Conservation (phyloP, 2,797 vertebrate species). For the Chelon auratus region DNA sequence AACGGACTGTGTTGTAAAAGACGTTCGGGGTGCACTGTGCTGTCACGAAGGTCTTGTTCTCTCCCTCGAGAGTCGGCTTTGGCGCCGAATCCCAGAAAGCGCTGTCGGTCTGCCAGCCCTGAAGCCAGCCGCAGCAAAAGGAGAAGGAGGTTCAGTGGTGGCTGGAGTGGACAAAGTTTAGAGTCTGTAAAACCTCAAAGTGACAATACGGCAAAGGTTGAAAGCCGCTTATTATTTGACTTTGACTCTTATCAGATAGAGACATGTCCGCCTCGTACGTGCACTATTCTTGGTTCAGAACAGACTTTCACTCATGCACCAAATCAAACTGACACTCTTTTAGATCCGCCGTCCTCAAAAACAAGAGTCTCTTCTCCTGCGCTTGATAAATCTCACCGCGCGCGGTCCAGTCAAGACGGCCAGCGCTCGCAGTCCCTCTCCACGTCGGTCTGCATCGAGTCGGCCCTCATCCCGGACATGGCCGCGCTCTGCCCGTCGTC, state of each 20-base stretch:
- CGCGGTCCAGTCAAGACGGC: conserved; percentile 46
- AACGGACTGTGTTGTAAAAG: neutral
- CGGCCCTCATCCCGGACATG: conserved; percentile 61
- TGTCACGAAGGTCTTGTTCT: conserved; percentile 42
- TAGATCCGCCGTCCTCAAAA: conserved; percentile 32
- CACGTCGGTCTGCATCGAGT: conserved; percentile 73
- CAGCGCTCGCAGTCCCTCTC: conserved; percentile 61
- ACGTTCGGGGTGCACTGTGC: neutral
- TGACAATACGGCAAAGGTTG: conserved; percentile 1
- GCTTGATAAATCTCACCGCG: conserved; percentile 3
- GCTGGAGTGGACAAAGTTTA: conserved; percentile 7
- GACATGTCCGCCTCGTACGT: neutral
- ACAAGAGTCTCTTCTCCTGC: conserved; percentile 10
- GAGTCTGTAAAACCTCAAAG: conserved; percentile 5
- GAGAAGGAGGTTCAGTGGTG: conserved; percentile 47
- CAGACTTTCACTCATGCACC: conserved; percentile 5
- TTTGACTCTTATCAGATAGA: neutral
- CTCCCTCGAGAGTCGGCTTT: conserved; percentile 20
- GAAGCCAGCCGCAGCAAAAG: conserved; percentile 65
- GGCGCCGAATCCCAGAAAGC: conserved; percentile 70
- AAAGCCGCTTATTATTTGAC: conserved; percentile 19
- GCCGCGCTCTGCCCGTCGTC: conserved; percentile 61
- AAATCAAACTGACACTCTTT: neutral
- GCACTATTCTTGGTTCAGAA: conserved; percentile 9
- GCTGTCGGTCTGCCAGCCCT: conserved; percentile 66